Conservation (phyloP, 2,797 vertebrate species). For the Microctenopoma lineatum region DNA sequence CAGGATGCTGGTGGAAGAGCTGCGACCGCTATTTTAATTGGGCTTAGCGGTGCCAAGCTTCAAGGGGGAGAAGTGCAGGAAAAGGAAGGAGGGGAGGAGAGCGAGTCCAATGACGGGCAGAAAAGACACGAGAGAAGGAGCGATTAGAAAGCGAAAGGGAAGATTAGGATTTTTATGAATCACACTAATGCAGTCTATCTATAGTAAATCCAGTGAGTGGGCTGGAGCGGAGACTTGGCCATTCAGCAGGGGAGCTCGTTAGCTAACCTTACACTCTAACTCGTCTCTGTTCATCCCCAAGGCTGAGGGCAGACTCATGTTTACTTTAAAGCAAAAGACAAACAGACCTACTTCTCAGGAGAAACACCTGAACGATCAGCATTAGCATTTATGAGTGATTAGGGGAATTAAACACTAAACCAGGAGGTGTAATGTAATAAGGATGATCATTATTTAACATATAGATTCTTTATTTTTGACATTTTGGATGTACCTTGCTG, state of each 20-base stretch:
- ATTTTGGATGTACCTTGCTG: background rate
- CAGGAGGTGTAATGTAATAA: background rate
- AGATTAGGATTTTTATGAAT: conserved; percentile 67
- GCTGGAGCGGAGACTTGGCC: conserved; percentile 35
- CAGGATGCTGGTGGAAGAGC: conserved; percentile 60
- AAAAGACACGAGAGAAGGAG: conserved; percentile 19
- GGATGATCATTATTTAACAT: no score
- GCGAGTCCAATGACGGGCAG: conserved; percentile 3
- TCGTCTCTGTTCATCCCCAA: conserved; percentile 30
- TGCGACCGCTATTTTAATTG: conserved; percentile 73
- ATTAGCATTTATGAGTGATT: conserved; percentile 4
- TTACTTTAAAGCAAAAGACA: conserved; percentile 33
- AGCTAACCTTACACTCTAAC: conserved; percentile 32
- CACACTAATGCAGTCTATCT: conserved; percentile 51
- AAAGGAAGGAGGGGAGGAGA: background rate
- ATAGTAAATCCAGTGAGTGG: conserved; percentile 62
- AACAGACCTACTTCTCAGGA: conserved; percentile 5
- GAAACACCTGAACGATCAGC: conserved; percentile 24
- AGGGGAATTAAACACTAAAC: background rate
- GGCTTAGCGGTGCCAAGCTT: conserved; percentile 47
- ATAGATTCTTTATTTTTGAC: no score
- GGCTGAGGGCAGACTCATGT: conserved; percentile 23
- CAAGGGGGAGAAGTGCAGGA: conserved; percentile 27
- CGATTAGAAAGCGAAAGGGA: background rate
- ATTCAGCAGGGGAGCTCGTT: conserved; percentile 53